Evolutionary conservation across 2,888 invertebrate genomes (phyloP).

Genomic region (Chelonus formosanus): DNA sequence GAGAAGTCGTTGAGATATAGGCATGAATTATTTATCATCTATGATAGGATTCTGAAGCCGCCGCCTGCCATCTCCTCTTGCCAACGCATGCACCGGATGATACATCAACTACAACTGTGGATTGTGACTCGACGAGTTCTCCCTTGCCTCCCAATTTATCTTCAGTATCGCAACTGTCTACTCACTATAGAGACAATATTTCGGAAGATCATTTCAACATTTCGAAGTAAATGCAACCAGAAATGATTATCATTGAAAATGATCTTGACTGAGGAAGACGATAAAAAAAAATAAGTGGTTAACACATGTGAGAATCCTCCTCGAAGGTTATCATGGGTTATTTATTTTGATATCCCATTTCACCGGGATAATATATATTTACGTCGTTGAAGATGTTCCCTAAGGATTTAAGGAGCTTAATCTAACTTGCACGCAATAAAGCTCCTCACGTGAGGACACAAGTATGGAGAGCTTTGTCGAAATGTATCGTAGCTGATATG

Average conservation of each 20-base stretch:
- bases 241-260: too few species aligned
- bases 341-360: constrained; percentile 14
- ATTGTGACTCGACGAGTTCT: constrained; percentile 31
- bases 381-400: constrained; percentile 22
- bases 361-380: constrained; percentile 7
- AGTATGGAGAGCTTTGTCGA: constrained; percentile 20
- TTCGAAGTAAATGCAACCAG: background rate
- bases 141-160: constrained; percentile 13
- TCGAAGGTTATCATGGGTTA: constrained; percentile 10
- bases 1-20: constrained; percentile 37
- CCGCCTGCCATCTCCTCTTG: constrained; percentile 44
- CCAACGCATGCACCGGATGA: constrained; percentile 45
- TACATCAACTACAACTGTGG: constrained; percentile 46
- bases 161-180: constrained; percentile 2
- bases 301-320: background rate
- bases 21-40: constrained; percentile 60
- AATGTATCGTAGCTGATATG: constrained; percentile 21
- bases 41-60: constrained; percentile 58
- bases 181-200: background rate
- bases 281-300: constrained; percentile 4
- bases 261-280: too few species aligned
- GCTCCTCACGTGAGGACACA: constrained; percentile 29
- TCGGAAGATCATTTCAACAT: constrained; percentile 8
- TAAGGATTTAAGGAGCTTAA: constrained; percentile 31
- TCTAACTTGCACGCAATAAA: constrained; percentile 43